Percentiles rank a stretch among this genome's conserved stretches.
These are phyloP conservation scores for Colinus virginianus DNA, from an alignment of 2,113 vertebrate species.

Conservation along the genomic window DNA sequence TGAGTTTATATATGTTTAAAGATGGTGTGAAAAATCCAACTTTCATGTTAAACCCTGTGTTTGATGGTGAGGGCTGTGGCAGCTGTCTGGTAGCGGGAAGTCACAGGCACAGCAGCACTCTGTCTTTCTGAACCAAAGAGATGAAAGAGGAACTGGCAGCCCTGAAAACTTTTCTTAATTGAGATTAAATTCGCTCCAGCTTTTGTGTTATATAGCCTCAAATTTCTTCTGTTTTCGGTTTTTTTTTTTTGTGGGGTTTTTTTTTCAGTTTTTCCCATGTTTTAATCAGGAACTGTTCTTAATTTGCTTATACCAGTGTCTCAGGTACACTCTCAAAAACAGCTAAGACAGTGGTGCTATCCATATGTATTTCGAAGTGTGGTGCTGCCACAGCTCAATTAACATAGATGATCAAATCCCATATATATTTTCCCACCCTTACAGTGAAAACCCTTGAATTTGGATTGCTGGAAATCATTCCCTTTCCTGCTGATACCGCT, in stretches of 20 bases:
- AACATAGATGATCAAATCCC: not conserved
- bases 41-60: constrained; percentile 19
- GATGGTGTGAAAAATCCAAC: not conserved
- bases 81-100: not conserved
- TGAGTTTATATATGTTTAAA: constrained; percentile 9
- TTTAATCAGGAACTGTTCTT: not conserved
- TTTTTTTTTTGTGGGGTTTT: not conserved
- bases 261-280: not conserved
- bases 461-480: not conserved
- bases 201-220: not conserved
- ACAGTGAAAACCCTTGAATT: not conserved
- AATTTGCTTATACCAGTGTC: not conserved
- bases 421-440: not conserved
- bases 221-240: not conserved
- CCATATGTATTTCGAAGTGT: not conserved
- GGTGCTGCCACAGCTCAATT: not conserved
- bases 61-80: not conserved
- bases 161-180: not conserved
- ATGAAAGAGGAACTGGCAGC: not conserved
- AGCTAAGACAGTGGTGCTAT: not conserved
- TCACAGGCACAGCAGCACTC: not conserved
- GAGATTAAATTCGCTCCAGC: not conserved
- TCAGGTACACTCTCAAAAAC: not conserved
- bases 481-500: constrained; percentile 5
- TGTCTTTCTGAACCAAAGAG: not conserved